Percentiles rank a stretch among this genome's conserved stretches.
Evolutionary conservation across 2,888 invertebrate genomes (phyloP).

Genomic region (Parascotia fuliginaria): DNA sequence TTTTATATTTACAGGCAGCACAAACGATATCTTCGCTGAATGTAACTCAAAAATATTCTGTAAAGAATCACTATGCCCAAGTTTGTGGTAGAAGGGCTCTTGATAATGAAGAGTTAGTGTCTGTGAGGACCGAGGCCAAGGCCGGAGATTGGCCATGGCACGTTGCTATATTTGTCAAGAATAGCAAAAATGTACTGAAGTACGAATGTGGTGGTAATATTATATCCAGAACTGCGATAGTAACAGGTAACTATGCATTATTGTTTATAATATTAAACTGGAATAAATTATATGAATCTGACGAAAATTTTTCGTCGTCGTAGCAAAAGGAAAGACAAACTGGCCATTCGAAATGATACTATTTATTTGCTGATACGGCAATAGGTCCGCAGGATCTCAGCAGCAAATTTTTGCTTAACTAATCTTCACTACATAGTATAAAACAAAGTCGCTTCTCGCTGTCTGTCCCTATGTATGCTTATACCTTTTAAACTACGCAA

Average conservation of each 20-base stretch:
- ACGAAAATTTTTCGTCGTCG: too few relatives aligned
- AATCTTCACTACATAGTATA: too few relatives aligned
- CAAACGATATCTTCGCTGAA: conserved; percentile 58
- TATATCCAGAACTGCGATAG: conserved; percentile 71
- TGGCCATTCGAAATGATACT: too few relatives aligned
- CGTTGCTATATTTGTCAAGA: conserved; percentile 64
- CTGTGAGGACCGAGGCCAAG: conserved; percentile 62
- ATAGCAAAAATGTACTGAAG: conserved; percentile 31
- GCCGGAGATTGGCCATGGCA: conserved; percentile 82
- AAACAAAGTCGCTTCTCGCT: too few relatives aligned
- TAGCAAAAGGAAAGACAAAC: too few relatives aligned
- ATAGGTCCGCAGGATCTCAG: too few relatives aligned
- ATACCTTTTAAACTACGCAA: too few relatives aligned
- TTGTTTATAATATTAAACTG: not conserved
- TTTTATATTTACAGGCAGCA: conserved; percentile 47
- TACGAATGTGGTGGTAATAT: conserved; percentile 77
- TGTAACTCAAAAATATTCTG: conserved; percentile 43
- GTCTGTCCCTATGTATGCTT: too few relatives aligned
- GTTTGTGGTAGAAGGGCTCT: conserved; percentile 69
- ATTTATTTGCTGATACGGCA: too few relatives aligned
- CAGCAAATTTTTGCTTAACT: too few relatives aligned
- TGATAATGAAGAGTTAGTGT: conserved; percentile 66
- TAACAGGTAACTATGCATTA: conserved; percentile 71
- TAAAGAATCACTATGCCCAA: conserved; percentile 47
- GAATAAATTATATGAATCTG: too few relatives aligned